A percentile compares a stretch with the other conserved stretches of the same genome.
phyloP scores from a whole-genome alignment of 53 echinoderm and acorn worm species.

The Apostichopus leukothele region DNA sequence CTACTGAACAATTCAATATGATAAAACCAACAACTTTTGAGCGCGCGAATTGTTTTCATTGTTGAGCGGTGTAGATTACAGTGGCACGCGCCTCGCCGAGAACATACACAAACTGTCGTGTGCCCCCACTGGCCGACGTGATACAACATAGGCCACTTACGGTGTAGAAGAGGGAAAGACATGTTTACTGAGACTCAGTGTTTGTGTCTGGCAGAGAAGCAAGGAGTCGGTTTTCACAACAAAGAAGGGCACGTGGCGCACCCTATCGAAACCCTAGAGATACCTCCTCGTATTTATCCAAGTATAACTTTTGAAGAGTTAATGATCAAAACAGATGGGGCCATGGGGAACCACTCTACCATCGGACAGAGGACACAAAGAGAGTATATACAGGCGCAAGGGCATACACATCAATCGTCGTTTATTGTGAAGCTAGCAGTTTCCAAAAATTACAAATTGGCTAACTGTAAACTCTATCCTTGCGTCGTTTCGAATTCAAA shows the following conservation, averaged over 20 bases:
- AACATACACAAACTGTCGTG: constrained; percentile 1
- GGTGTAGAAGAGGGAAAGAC: neutral
- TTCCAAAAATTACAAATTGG: neutral
- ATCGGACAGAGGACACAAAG: neutral
- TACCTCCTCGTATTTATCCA: neutral
- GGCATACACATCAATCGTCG: neutral
- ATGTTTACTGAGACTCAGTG: neutral
- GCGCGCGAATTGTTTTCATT: constrained; percentile 18
- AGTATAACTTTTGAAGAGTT: constrained; percentile 25
- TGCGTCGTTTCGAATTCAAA: neutral
- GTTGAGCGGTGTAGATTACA: neutral
- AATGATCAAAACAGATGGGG: constrained; percentile 16
- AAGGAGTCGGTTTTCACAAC: constrained; percentile 17
- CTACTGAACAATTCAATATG: neutral
- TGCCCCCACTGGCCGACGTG: neutral
- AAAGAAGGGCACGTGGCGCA: constrained; percentile 21
- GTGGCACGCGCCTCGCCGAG: neutral
- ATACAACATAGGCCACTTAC: neutral
- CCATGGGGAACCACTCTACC: constrained; percentile 3
- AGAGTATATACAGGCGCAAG: neutral
- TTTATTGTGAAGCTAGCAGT: neutral
- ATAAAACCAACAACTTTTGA: constrained; percentile 10
- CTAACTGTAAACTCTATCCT: neutral
- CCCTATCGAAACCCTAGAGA: neutral
- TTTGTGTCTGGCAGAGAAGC: neutral